These are phyloP conservation scores for Oplegnathus fasciatus DNA, from an alignment of 2,113 vertebrate species.

Conservation along the genomic window DNA sequence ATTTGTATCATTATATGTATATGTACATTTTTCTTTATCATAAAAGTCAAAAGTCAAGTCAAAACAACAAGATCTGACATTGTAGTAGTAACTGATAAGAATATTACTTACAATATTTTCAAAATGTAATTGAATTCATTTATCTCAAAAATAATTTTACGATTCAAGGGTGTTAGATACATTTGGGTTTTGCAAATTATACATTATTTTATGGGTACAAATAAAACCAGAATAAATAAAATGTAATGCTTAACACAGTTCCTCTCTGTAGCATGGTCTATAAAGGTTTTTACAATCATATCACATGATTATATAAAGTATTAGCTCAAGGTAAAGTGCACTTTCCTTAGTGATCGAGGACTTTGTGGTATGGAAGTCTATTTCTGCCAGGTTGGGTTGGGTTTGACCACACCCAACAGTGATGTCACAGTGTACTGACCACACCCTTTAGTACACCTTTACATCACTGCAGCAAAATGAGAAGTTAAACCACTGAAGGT, in stretches of 20 bases:
- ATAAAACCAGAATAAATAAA: not conserved
- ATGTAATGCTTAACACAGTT: not conserved
- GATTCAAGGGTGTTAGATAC: not conserved
- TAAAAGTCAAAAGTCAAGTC: not conserved
- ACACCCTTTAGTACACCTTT: not conserved
- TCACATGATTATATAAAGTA: not conserved
- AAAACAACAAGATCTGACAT: not conserved
- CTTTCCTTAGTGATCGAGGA: not conserved
- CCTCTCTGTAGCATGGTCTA: not conserved
- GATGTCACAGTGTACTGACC: conserved; percentile 6
- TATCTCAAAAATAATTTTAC: not conserved
- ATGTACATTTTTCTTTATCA: not conserved
- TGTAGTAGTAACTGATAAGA: not conserved
- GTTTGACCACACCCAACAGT: not conserved
- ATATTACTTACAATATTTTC: not conserved
- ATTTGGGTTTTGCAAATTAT: not conserved
- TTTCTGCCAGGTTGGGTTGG: not conserved
- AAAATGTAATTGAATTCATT: not conserved
- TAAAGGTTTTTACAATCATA: not conserved
- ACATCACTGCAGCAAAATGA: not conserved
- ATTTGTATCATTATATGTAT: not conserved
- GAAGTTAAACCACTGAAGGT: not conserved
- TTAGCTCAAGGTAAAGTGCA: conserved; percentile 1
- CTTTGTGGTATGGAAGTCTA: not conserved
- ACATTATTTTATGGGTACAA: not conserved